Conservation (phyloP, 2,888 invertebrate species). For the Sinodicranocentrus sp. region DNA sequence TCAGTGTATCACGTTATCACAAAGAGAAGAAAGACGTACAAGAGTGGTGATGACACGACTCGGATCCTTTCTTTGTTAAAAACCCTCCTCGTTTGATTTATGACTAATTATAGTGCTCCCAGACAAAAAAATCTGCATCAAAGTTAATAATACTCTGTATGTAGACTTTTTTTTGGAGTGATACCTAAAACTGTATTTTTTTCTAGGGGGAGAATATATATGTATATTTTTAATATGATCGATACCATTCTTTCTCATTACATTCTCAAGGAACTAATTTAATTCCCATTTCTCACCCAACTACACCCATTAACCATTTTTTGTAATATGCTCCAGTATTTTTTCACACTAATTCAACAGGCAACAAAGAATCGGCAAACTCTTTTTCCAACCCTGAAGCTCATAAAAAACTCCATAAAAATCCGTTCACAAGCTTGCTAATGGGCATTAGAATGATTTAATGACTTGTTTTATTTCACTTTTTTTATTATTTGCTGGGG, state of each 20-base stretch:
- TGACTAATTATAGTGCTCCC: constrained; percentile 50
- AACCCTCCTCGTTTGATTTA: constrained; percentile 44
- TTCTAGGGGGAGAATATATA: constrained; percentile 8
- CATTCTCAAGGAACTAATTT: constrained; percentile 41
- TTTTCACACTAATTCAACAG: constrained; percentile 55
- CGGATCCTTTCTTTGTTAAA: constrained; percentile 20
- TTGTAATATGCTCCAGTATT: too few relatives aligned
- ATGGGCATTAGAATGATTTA: constrained; percentile 60
- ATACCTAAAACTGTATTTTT: too few relatives aligned
- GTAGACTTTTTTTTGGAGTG: too few relatives aligned
- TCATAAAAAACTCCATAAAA: constrained; percentile 58
- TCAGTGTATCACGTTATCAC: constrained; percentile 23
- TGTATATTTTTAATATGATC: constrained; percentile 28
- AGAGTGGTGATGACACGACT: constrained; percentile 52
- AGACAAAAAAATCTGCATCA: constrained; percentile 20
- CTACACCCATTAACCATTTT: constrained; percentile 24
- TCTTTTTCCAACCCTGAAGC: constrained; percentile 7
- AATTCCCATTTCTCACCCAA: constrained; percentile 58
- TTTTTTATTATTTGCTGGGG: constrained; percentile 27
- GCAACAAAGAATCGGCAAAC: constrained; percentile 18
- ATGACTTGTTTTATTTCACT: constrained; percentile 60
- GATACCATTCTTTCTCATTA: constrained; percentile 62
- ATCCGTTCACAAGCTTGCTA: constrained; percentile 32
- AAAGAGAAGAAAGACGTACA: not conserved
- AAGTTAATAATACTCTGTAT: constrained; percentile 13